Evolutionary conservation across 2,113 vertebrate species (phyloP).

Genomic region (Pelecanoides urinatrix): DNA sequence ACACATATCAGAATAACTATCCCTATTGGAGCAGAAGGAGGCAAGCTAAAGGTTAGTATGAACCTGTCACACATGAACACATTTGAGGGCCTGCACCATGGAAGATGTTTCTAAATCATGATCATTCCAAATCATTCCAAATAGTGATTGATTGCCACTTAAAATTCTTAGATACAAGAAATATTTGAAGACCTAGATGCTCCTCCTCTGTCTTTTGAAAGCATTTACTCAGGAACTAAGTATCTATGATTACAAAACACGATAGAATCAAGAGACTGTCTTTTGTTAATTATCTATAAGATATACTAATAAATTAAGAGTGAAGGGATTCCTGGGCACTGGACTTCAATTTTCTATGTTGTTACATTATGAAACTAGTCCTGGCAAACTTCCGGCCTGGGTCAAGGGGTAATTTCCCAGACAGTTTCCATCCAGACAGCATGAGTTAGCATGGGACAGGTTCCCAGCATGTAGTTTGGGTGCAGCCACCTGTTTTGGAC

Average conservation of each 20-base stretch:
- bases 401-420: neutral
- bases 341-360: neutral
- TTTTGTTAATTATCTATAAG: neutral
- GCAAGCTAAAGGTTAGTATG: conserved; percentile 48
- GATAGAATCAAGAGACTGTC: neutral
- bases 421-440: neutral
- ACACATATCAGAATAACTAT: conserved; percentile 64
- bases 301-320: neutral
- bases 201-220: neutral
- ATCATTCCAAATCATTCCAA: neutral
- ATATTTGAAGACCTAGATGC: neutral
- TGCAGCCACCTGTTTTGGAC: neutral
- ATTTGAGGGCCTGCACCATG: neutral
- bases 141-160: neutral
- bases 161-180: neutral
- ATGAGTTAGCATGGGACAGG: neutral
- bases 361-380: neutral
- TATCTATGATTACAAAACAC: neutral
- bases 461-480: neutral
- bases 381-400: neutral
- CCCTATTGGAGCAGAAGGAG: conserved; percentile 79
- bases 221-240: neutral
- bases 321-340: neutral
- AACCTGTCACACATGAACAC: neutral
- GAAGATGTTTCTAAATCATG: neutral